Base-by-base conservation (phyloP, 2,888 invertebrate species). In the Drosophila antonietae region DNA sequence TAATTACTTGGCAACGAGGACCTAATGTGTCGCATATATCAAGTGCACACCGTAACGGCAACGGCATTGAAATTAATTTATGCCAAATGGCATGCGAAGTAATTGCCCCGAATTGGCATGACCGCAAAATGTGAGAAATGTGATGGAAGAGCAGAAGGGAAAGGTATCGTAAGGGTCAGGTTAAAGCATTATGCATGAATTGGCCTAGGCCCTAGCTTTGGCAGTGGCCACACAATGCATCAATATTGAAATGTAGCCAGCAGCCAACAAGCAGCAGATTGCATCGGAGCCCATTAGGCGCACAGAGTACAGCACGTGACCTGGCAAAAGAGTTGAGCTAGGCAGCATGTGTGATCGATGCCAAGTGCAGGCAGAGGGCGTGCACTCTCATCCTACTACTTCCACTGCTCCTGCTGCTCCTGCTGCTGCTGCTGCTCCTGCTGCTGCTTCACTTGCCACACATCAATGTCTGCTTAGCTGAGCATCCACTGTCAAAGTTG, bases 61-160 rank as follows among this genome's bases (percentile, higher is more conserved):
- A 53, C 60, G 67, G 43, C 28, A 73, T 68, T 83, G 82, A 74
- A 78, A 84, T 78, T 89, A 89, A 89, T 85, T 80, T 85, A 85
- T 89, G 80, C 80, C 78, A 85, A 85, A 76, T 72, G 81, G 76
- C 78, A 75, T 60, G 56, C 70, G 59, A 88, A 80, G 78, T 89
- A 88, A 85, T 85, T 88, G 82, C 82, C 67, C 59, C 56, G 76
- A 85, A 88, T 85, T 88, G 83, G 82, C 74, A 80, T 71, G 69
- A 75, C 75, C 82, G 57, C 83, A 86, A 78, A 39, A 43, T 51
- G 44, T 41, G 59, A n/a, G 47, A 33, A 28, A 9, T 15, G 49
- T 31, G 18, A n/a, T n/a, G 15, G 15, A 7, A 15, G 28, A 2
- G 31, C 1, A n/a, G 10, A 5, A 3, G 31, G n/a, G 6, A 4